A percentile compares a stretch with the other conserved stretches of the same genome.
These are phyloP conservation scores for Pipistrellus kuhlii DNA, from an alignment of 2,797 vertebrate genomes.

Conservation along the genomic window DNA sequence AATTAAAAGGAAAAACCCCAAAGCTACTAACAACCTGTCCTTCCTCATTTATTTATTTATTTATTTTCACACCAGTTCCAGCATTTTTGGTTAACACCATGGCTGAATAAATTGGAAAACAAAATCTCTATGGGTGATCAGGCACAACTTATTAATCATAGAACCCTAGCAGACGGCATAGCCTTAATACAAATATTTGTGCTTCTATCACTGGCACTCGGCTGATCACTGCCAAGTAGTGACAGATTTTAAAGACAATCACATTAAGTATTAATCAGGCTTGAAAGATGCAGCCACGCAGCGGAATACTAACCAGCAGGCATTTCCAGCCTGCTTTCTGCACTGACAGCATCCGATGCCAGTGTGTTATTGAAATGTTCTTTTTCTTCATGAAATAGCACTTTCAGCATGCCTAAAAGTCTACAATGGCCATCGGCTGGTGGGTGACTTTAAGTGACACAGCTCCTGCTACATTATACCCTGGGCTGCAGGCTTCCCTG, in stretches of 20 bases:
- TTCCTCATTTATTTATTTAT: neutral
- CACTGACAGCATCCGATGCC: neutral
- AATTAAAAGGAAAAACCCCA: slow-evolving; percentile 79
- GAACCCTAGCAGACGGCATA: slow-evolving; percentile 79
- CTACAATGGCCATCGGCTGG: neutral
- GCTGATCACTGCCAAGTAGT: slow-evolving; percentile 84
- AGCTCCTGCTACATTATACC: neutral
- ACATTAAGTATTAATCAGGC: slow-evolving; percentile 88
- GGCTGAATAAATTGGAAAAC: slow-evolving; percentile 84
- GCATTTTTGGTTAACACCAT: slow-evolving; percentile 78
- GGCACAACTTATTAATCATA: slow-evolving; percentile 86
- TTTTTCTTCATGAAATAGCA: slow-evolving; percentile 41
- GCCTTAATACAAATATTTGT: slow-evolving; percentile 87
- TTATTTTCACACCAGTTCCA: slow-evolving; percentile 12
- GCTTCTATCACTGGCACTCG: slow-evolving; percentile 82
- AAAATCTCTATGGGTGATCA: slow-evolving; percentile 84
- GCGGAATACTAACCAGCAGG: slow-evolving; percentile 83
- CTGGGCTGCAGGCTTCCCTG: neutral
- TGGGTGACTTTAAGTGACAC: neutral
- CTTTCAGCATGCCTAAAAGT: slow-evolving; percentile 15
- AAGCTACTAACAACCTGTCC: slow-evolving; percentile 57
- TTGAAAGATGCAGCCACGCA: slow-evolving; percentile 83
- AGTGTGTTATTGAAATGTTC: neutral
- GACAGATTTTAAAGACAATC: slow-evolving; percentile 88
- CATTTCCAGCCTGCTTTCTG: slow-evolving; percentile 68